These are phyloP conservation scores for Drosophila fungiperda DNA, from an alignment of 2,888 invertebrate species.

Conservation along the genomic window DNA sequence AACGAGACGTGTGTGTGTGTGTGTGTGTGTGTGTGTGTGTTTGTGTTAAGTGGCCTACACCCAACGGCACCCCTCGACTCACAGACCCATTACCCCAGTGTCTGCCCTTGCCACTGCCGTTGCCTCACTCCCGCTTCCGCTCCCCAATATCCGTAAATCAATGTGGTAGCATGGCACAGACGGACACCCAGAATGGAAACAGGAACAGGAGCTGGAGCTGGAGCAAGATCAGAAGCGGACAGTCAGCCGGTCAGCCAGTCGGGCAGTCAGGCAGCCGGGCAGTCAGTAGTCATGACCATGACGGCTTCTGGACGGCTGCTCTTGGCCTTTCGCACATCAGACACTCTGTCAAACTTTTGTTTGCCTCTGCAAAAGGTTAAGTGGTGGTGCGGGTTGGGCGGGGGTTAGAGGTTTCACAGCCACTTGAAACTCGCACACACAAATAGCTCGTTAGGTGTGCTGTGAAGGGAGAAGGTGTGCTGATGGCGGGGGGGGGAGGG, in stretches of 20 bases:
- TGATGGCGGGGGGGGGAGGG: no score
- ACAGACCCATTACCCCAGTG: neutral
- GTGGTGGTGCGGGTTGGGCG: neutral
- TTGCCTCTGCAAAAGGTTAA: conserved; percentile 25
- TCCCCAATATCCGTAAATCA: conserved; percentile 59
- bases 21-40: neutral
- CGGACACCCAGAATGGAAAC: no score
- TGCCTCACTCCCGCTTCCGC: neutral
- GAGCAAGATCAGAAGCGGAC: neutral
- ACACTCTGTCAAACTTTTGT: conserved; percentile 81
- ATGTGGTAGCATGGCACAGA: conserved; percentile 51
- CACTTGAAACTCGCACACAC: conserved; percentile 47
- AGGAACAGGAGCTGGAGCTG: neutral
- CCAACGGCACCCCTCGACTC: conserved; percentile 29
- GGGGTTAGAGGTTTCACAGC: conserved; percentile 14
- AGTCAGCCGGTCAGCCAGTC: neutral
- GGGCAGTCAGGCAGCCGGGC: neutral
- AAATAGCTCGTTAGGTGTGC: conserved; percentile 41
- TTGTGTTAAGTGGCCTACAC: conserved; percentile 67
- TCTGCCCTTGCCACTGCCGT: neutral
- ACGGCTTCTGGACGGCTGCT: conserved; percentile 64
- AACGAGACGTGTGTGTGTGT: conserved; percentile 13
- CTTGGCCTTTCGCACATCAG: conserved; percentile 78
- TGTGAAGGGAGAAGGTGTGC: neutral
- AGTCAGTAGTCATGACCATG: conserved; percentile 47